Evolutionary conservation across 2,888 invertebrate genomes (phyloP).

Genomic region (Zhuqinia jingwanae): DNA sequence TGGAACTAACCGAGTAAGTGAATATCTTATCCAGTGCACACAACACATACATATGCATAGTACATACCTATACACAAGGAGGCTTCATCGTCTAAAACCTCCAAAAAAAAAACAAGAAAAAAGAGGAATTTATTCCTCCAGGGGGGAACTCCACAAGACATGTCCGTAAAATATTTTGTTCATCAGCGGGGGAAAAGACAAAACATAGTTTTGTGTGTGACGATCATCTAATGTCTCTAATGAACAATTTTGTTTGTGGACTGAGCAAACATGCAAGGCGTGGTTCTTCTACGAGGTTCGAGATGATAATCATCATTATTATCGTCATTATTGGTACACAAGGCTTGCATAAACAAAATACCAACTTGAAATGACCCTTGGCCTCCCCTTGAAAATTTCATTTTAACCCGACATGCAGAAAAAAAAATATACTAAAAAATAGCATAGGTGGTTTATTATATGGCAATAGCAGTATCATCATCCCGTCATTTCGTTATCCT

Average conservation of each 20-base stretch:
- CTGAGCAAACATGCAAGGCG: neutral
- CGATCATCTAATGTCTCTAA: neutral
- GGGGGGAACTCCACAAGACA: neutral
- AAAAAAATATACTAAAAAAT: too few relatives aligned
- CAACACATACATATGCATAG: neutral
- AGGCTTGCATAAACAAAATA: neutral
- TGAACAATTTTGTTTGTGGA: neutral
- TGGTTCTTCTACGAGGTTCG: conserved; percentile 2
- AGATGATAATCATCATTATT: neutral
- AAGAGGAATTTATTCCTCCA: neutral
- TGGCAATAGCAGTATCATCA: neutral
- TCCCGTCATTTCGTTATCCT: neutral
- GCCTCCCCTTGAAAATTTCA: conserved; percentile 17
- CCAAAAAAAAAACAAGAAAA: neutral
- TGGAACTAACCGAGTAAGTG: conserved; percentile 52
- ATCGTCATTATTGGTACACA: neutral
- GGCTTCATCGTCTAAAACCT: neutral
- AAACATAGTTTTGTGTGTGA: neutral
- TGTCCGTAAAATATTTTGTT: neutral
- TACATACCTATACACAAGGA: too few relatives aligned
- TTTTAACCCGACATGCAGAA: conserved; percentile 20
- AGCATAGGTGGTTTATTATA: too few relatives aligned
- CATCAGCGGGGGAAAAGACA: too few relatives aligned
- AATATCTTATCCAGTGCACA: conserved; percentile 18
- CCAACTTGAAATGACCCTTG: neutral